phyloP scores from a whole-genome alignment of 2,113 vertebrate genomes.

The Phylloscopus whistleri region DNA sequence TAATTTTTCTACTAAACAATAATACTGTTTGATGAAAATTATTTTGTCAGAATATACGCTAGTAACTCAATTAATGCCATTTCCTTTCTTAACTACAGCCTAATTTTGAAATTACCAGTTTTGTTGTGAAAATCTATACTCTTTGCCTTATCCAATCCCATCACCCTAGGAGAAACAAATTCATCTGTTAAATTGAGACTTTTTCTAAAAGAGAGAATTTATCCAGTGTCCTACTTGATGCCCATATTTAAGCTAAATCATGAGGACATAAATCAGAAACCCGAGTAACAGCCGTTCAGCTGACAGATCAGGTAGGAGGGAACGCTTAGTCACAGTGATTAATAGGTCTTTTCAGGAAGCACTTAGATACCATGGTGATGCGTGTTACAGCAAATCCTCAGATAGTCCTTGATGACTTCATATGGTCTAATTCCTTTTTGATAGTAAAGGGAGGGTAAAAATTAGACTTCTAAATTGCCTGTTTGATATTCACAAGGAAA shows the following conservation, averaged over 20 bases:
- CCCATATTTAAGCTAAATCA: constrained; percentile 22
- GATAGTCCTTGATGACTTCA: constrained; percentile 64
- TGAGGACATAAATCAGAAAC: constrained; percentile 15
- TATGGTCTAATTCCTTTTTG: constrained; percentile 54
- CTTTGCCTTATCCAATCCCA: background rate
- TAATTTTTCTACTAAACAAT: background rate
- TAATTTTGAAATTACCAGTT: background rate
- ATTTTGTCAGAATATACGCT: background rate
- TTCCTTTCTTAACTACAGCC: background rate
- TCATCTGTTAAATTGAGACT: background rate
- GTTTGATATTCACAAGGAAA: constrained; percentile 43
- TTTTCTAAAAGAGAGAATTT: background rate
- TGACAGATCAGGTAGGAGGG: constrained; percentile 43
- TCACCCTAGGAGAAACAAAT: background rate
- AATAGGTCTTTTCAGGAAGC: constrained; percentile 56
- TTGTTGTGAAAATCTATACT: background rate
- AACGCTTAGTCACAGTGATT: constrained; percentile 21
- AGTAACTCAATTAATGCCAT: background rate
- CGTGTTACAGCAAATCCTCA: constrained; percentile 52
- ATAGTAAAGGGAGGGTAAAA: constrained; percentile 42
- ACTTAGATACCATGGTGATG: constrained; percentile 55
- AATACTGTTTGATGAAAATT: background rate
- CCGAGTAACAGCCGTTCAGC: background rate
- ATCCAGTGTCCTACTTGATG: background rate
- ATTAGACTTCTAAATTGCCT: constrained; percentile 62